Percentiles rank a stretch among this genome's conserved stretches.
Evolutionary conservation across 2,113 vertebrate genomes (phyloP).

Genomic region (Cyphomyrus plagiostoma): DNA sequence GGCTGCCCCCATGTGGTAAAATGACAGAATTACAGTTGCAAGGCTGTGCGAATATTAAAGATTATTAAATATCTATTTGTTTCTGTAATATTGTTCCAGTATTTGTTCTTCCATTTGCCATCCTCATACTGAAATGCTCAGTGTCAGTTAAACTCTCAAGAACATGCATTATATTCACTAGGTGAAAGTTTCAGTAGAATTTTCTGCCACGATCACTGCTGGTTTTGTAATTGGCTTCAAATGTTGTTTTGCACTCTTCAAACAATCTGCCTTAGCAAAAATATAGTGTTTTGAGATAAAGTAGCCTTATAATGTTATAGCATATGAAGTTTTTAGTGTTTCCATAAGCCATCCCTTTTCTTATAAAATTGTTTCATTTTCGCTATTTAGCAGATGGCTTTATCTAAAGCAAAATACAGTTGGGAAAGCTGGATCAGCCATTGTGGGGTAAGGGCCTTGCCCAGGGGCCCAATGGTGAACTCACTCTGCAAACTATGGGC

Average conservation of each 20-base stretch:
- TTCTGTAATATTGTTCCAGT: neutral
- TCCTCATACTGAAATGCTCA: neutral
- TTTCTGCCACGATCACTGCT: neutral
- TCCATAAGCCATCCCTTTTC: neutral
- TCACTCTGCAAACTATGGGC: too few relatives aligned
- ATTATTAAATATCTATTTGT: neutral
- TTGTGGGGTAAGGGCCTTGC: too few relatives aligned
- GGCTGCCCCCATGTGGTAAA: slow-evolving; percentile 43
- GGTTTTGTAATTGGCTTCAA: neutral
- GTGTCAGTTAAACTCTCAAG: neutral
- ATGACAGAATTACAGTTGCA: neutral
- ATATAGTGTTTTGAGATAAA: neutral
- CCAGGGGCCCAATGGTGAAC: neutral
- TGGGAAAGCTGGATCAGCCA: neutral
- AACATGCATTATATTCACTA: neutral
- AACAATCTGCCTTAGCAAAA: neutral
- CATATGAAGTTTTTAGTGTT: neutral
- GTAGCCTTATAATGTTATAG: neutral
- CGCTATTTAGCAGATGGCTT: neutral
- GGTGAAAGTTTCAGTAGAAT: neutral
- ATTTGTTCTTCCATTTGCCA: neutral
- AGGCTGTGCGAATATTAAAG: neutral
- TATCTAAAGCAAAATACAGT: neutral
- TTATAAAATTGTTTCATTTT: neutral
- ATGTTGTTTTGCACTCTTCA: neutral